These are phyloP conservation scores for Tetramorium alpestre DNA, from an alignment of 1,140 invertebrate genomes.

Conservation along the genomic window DNA sequence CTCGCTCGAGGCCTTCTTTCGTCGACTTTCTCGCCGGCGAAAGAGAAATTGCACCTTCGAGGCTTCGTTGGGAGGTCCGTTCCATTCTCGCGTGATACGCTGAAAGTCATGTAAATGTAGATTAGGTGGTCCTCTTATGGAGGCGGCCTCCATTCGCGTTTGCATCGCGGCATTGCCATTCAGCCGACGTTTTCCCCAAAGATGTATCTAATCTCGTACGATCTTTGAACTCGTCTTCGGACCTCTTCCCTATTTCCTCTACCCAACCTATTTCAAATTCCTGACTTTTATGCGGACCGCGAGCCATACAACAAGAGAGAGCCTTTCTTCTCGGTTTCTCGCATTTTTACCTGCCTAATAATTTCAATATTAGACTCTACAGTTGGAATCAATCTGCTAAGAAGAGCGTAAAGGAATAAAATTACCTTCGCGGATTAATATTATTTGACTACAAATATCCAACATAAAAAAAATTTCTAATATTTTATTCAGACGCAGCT, in stretches of 20 bases:
- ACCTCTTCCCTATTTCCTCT: not conserved
- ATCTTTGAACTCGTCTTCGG: constrained; percentile 25
- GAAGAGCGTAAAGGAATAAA: not conserved
- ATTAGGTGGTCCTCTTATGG: constrained; percentile 63
- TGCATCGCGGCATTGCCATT: constrained; percentile 44
- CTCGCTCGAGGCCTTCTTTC: constrained; percentile 62
- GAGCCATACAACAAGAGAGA: not conserved
- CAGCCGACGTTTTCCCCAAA: constrained; percentile 1
- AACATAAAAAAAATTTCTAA: not conserved
- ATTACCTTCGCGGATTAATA: not conserved
- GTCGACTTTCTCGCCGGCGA: not conserved
- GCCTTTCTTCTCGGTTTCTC: constrained; percentile 2
- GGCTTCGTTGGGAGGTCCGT: constrained; percentile 10
- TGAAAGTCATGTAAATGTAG: constrained; percentile 67
- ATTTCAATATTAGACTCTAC: not conserved
- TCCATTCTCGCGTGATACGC: constrained; percentile 59
- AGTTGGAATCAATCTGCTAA: not conserved
- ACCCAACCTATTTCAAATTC: constrained; percentile 2
- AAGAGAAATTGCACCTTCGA: constrained; percentile 42
- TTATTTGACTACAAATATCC: not conserved
- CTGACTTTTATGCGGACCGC: constrained; percentile 1
- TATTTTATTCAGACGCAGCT: not conserved
- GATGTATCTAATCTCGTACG: constrained; percentile 59
- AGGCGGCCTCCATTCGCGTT: not conserved
- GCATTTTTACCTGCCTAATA: not conserved